A percentile compares a stretch with the other conserved stretches of the same genome.
Evolutionary conservation across 2,797 vertebrate species (phyloP).

Genomic region (Gila robusta): DNA sequence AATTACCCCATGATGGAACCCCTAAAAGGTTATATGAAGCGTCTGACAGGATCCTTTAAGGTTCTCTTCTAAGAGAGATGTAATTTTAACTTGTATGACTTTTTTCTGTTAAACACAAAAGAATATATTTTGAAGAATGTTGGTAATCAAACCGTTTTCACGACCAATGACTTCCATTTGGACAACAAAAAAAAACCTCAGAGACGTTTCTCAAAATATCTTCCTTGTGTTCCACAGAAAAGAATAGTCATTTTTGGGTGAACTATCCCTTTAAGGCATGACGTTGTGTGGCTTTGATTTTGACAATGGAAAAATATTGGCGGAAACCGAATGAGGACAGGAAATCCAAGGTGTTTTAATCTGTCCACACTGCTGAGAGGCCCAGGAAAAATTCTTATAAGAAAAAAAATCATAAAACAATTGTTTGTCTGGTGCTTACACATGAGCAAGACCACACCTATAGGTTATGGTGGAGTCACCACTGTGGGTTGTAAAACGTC

Average conservation of each 20-base stretch:
- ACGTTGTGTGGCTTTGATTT: background rate
- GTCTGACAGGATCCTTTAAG: background rate
- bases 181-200: too few relatives aligned
- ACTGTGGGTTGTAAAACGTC: background rate
- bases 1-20: background rate
- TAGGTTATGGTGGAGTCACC: background rate
- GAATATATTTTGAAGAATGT: background rate
- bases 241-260: background rate
- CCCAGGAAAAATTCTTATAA: background rate
- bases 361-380: background rate
- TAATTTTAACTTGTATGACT: background rate
- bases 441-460: background rate
- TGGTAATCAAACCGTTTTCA: background rate
- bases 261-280: background rate
- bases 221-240: background rate
- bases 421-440: background rate
- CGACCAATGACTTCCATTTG: background rate
- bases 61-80: background rate
- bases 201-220: background rate
- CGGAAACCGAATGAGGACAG: constrained; percentile 44
- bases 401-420: background rate
- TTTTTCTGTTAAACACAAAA: background rate
- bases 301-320: constrained; percentile 15
- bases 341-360: constrained; percentile 53
- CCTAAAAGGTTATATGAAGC: background rate